phyloP scores from a whole-genome alignment of 64 coral and sea anemone species.

The Actinia tenebrosa region DNA sequence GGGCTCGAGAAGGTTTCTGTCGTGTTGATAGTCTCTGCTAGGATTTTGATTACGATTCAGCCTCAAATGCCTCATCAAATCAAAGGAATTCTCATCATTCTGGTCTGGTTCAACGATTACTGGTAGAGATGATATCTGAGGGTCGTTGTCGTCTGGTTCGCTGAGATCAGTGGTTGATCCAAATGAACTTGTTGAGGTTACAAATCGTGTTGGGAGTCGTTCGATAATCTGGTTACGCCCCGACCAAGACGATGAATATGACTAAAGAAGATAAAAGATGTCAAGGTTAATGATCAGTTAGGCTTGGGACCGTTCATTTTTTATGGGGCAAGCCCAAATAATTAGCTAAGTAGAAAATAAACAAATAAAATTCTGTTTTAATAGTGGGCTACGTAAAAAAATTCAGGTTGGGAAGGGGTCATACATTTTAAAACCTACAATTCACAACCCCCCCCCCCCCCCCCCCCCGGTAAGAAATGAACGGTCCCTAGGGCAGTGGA shows the following conservation, averaged over 20 bases:
- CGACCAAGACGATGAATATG: not conserved
- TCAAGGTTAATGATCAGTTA: too few species aligned
- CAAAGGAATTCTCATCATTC: conserved; percentile 43
- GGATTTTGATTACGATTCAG: conserved; percentile 51
- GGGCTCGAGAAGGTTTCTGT: conserved; percentile 48
- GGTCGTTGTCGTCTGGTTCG: not conserved
- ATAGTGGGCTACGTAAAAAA: too few species aligned
- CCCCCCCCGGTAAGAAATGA: too few species aligned
- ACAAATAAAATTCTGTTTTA: too few species aligned
- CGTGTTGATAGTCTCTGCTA: conserved; percentile 21
- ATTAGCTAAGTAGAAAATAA: too few species aligned
- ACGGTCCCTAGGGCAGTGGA: too few species aligned
- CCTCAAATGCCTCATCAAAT: conserved; percentile 76
- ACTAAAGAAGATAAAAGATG: not conserved
- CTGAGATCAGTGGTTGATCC: not conserved
- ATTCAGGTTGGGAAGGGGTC: too few species aligned
- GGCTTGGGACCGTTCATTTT: too few species aligned
- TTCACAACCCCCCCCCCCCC: too few species aligned
- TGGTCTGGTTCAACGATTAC: conserved; percentile 72
- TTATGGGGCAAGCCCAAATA: too few species aligned
- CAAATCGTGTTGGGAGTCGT: not conserved
- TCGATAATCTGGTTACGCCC: not conserved
- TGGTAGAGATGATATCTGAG: conserved; percentile 19
- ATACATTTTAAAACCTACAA: too few species aligned
- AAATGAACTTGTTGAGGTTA: not conserved